A percentile compares a stretch with the other conserved stretches of the same genome.
These are phyloP conservation scores for Fregata magnificens DNA, from an alignment of 2,113 vertebrate genomes.

Conservation along the genomic window DNA sequence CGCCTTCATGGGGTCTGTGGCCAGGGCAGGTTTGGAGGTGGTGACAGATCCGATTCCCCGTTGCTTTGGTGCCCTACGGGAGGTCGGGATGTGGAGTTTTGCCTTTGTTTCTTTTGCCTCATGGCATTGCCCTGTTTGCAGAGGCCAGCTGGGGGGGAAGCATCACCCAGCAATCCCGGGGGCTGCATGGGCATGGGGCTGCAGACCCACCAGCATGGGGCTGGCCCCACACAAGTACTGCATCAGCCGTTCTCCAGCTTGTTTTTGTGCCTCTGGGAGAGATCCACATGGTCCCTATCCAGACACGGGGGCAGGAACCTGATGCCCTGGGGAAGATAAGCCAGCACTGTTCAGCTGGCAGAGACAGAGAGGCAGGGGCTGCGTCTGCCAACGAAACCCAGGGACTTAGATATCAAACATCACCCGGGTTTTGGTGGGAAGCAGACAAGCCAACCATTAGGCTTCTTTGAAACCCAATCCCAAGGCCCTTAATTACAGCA, in stretches of 20 bases:
- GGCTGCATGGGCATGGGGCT: not conserved
- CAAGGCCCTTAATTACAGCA: not conserved
- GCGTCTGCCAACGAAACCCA: fast-evolving
- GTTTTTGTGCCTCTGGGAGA: not conserved
- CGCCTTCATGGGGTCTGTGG: fast-evolving
- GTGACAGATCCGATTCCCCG: not conserved
- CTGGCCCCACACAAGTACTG: not conserved
- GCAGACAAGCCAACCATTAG: not conserved
- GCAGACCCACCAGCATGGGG: not conserved
- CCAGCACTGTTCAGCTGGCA: not conserved
- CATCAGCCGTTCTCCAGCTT: not conserved
- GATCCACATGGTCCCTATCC: not conserved
- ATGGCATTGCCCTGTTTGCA: not conserved
- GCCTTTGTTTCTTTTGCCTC: not conserved
- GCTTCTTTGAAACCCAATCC: not conserved
- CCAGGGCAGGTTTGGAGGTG: not conserved
- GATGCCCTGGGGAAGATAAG: not conserved
- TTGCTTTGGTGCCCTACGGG: not conserved
- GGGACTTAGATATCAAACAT: not conserved
- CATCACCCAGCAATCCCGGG: not conserved
- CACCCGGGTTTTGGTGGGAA: not conserved
- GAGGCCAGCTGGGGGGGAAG: not conserved
- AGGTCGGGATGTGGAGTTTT: not conserved
- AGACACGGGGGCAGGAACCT: not conserved
- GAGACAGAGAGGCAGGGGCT: not conserved